phyloP scores from a whole-genome alignment of 2,888 invertebrate species.

The Carpatolechia fugitivella region DNA sequence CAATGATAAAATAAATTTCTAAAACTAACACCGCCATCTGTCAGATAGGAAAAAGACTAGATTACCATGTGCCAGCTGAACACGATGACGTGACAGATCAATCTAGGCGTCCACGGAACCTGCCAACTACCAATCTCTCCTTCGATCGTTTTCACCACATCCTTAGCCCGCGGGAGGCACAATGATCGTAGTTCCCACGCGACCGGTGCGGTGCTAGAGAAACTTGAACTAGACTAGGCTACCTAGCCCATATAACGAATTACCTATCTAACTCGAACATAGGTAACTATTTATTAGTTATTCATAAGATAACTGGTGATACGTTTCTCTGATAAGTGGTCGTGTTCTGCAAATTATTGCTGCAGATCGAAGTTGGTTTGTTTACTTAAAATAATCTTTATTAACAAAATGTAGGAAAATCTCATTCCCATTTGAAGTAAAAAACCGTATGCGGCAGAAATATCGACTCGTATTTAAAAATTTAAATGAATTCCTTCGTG shows the following conservation, averaged over 20 bases:
- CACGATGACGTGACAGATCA: no score
- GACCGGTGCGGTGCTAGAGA: slow-evolving; percentile 11
- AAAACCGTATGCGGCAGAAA: no score
- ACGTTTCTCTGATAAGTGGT: slow-evolving; percentile 10
- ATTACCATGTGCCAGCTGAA: no score
- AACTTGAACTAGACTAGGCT: slow-evolving; percentile 13
- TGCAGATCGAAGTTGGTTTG: neutral
- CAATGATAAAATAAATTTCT: no score
- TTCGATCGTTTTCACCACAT: slow-evolving; percentile 9
- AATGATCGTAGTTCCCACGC: slow-evolving; percentile 13
- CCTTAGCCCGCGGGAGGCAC: slow-evolving; percentile 1
- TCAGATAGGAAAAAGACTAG: no score
- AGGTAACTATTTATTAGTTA: slow-evolving; percentile 11
- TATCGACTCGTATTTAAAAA: no score
- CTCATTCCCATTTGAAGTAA: no score
- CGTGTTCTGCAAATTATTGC: neutral
- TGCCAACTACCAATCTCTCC: neutral
- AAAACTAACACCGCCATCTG: no score
- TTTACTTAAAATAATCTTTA: neutral
- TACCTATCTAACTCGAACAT: neutral
- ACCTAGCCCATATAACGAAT: slow-evolving; percentile 7
- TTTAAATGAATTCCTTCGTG: neutral
- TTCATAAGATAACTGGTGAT: slow-evolving; percentile 11
- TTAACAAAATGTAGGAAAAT: neutral
- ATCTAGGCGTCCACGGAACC: no score